phyloP scores from a whole-genome alignment of 2,797 vertebrate genomes.

The Notolabrus celidotus region DNA sequence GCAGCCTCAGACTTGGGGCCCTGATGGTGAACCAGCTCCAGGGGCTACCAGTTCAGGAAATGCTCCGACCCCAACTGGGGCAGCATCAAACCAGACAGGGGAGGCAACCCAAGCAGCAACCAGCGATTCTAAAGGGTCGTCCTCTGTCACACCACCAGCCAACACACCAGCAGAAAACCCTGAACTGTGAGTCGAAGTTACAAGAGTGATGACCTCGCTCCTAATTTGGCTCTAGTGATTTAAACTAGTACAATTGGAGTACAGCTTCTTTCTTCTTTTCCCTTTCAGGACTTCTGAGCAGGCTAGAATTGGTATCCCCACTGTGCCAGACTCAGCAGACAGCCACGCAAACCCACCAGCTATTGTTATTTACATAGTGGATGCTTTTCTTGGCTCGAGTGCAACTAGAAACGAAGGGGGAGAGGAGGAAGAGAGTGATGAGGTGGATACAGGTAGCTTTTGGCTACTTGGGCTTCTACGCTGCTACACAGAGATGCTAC shows the following conservation, averaged over 20 bases:
- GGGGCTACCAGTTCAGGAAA: conserved; percentile 74
- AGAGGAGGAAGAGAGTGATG: conserved; percentile 90
- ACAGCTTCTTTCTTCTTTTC: not conserved
- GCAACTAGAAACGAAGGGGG: conserved; percentile 84
- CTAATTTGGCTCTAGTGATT: not conserved
- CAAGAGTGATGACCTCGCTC: not conserved
- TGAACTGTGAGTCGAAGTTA: conserved; percentile 77
- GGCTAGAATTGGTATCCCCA: conserved; percentile 94
- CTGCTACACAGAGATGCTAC: conserved; percentile 96
- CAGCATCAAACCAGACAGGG: conserved; percentile 79
- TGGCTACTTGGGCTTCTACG: conserved; percentile 96
- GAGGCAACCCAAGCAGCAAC: conserved; percentile 83
- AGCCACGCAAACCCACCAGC: conserved; percentile 92
- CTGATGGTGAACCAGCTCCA: conserved; percentile 78
- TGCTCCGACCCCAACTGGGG: conserved; percentile 78
- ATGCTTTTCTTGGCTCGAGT: conserved; percentile 92
- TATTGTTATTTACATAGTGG: conserved; percentile 96
- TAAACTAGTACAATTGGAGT: not conserved
- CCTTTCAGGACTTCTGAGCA: conserved; percentile 80
- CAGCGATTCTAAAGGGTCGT: conserved; percentile 82
- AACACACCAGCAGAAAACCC: conserved; percentile 75
- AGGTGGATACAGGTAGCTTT: conserved; percentile 89
- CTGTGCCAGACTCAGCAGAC: conserved; percentile 89
- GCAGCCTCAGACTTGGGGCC: conserved; percentile 76
- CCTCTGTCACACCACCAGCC: conserved; percentile 75